phyloP scores from a whole-genome alignment of 2,797 vertebrate species.

The Hippocampus kuda region DNA sequence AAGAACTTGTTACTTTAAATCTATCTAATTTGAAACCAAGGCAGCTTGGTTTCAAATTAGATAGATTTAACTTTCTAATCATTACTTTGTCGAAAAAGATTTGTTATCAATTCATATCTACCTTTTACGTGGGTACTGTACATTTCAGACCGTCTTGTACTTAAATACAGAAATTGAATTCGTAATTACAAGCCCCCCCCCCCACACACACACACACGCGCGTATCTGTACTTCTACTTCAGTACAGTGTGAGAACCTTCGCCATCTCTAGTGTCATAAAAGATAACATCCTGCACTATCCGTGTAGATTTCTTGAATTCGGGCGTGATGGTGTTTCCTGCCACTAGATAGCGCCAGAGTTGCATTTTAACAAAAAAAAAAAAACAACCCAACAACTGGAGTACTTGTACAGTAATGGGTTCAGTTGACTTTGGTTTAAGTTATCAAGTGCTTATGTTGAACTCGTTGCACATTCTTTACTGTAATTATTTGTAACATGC shows the following conservation, averaged over 20 bases:
- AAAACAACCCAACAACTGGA: not conserved
- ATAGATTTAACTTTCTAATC: too few species aligned
- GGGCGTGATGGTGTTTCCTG: constrained; percentile 9
- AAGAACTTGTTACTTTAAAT: too few species aligned
- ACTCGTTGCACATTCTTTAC: not conserved
- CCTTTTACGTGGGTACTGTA: too few species aligned
- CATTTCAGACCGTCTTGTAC: too few species aligned
- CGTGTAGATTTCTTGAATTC: not conserved
- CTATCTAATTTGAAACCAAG: too few species aligned
- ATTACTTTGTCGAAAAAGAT: too few species aligned
- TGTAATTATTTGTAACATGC: not conserved
- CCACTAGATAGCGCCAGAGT: constrained; percentile 52
- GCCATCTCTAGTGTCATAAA: not conserved
- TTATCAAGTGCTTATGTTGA: not conserved
- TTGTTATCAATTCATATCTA: too few species aligned
- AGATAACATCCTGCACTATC: too few species aligned
- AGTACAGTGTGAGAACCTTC: not conserved
- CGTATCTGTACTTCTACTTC: not conserved
- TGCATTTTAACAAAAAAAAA: constrained; percentile 5
- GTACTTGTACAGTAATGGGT: not conserved
- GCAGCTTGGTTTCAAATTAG: too few species aligned
- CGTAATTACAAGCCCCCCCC: too few species aligned
- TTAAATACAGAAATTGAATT: too few species aligned
- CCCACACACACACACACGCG: too few species aligned
- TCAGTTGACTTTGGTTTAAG: not conserved